phyloP scores from a whole-genome alignment of 2,797 vertebrate genomes.

The Morelia viridis region DNA sequence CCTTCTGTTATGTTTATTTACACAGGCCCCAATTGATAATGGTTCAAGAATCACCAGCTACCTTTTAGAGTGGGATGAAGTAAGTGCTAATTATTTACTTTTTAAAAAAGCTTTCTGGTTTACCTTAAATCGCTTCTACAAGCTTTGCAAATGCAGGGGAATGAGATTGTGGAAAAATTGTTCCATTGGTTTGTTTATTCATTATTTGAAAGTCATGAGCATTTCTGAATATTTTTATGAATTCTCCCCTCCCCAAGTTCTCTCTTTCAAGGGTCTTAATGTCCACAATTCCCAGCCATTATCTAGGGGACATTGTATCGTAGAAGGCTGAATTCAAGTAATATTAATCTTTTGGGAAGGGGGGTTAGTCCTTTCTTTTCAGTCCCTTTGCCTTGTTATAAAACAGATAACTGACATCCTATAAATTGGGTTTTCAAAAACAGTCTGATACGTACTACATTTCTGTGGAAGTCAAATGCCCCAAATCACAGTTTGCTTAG shows the following conservation, averaged over 20 bases:
- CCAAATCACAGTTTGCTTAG: neutral
- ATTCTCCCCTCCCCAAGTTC: neutral
- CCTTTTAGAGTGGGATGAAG: constrained; percentile 98
- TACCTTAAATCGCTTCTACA: constrained; percentile 45
- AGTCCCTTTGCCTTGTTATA: neutral
- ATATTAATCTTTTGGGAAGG: no score
- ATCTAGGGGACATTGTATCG: no score
- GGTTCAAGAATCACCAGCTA: constrained; percentile 99
- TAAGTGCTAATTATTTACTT: constrained; percentile 63
- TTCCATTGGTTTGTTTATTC: neutral
- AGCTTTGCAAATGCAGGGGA: constrained; percentile 29
- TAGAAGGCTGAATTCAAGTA: no score
- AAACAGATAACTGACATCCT: neutral
- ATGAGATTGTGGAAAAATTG: constrained; percentile 33
- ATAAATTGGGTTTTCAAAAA: neutral
- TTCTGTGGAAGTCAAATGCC: neutral
- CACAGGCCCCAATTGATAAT: constrained; percentile 90
- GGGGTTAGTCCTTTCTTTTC: neutral
- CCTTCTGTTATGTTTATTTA: constrained; percentile 58
- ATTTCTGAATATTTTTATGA: neutral
- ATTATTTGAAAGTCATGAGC: neutral
- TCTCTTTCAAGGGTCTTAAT: neutral
- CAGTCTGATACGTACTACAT: neutral
- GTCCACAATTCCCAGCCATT: no score
- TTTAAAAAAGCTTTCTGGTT: constrained; percentile 19